Base-by-base conservation (phyloP, 2,113 vertebrate genomes). In the Tupaia tana region DNA sequence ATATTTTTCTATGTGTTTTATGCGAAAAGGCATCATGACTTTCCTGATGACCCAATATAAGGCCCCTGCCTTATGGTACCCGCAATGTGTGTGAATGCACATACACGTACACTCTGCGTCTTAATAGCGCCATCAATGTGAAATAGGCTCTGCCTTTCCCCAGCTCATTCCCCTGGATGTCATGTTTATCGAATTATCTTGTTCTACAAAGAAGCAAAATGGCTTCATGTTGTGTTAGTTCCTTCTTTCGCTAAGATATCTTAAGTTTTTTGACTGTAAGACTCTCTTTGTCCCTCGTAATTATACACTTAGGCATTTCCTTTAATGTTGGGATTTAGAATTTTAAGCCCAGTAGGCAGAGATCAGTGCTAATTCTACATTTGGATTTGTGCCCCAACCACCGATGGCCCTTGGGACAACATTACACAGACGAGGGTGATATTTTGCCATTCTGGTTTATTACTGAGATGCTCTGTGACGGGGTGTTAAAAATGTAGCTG, bases 181-280 rank as follows among this genome's bases (percentile, higher is more conserved):
- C 66, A 34, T 12, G 52, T 81, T 83, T 95, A 84, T 93, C 91
- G 80, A 81, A 56, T 89, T 80, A 71, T 94, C 92, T 95, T 74
- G 80, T 91, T 96, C 94, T 81, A 93, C 64, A 91, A 67, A 79
- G 52, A 96, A 63, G 59, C 27, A 84, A 77, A 64, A 82, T 66
- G 80, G 84, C 94, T 97, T 91, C 29, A 0, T 14, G 31, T 90
- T 56, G 58, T 64, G 29, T 74, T 52, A 6, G 0, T 74, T 96
- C 43, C 75, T 85, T 64, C 56, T 92, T 91, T 77, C 1, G 0
- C 85, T 87, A 5, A 14, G 66, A 80, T 78, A 31, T 34, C 43
- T 70, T 75, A 89, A 77, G 66, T 67, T 86, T 89, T 94, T 94
- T 80, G 77, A n/a, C 19, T 8, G 7, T 79, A 70, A 66, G 80